phyloP scores from a whole-genome alignment of 2,888 invertebrate species.

The Acrobeloides nanus region DNA sequence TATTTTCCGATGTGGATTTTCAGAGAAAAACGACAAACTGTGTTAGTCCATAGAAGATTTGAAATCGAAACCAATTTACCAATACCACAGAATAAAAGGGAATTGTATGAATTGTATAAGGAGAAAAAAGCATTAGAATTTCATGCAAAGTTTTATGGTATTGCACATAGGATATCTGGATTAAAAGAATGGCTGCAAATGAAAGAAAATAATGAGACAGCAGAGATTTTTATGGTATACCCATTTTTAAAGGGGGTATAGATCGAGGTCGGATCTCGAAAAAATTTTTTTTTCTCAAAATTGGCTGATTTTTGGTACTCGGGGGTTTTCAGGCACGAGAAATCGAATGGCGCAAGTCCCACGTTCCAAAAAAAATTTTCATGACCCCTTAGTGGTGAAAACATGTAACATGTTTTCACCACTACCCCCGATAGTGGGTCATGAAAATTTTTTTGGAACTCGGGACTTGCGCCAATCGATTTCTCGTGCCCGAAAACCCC shows the following conservation, averaged over 20 bases:
- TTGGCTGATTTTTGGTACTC: not conserved
- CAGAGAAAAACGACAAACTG: conserved; percentile 8
- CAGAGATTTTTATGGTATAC: conserved; percentile 2
- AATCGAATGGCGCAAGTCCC: too few species aligned
- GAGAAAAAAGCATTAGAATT: conserved; percentile 5
- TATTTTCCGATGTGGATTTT: too few species aligned
- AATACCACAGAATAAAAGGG: conserved; percentile 6
- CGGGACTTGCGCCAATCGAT: too few species aligned
- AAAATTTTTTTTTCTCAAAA: not conserved
- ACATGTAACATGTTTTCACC: too few species aligned
- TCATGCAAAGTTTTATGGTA: conserved; percentile 11
- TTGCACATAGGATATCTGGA: conserved; percentile 11
- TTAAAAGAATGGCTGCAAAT: conserved; percentile 13
- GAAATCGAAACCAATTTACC: conserved; percentile 6
- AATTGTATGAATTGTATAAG: not conserved
- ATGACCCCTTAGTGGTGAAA: too few species aligned
- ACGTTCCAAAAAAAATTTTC: too few species aligned
- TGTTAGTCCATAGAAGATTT: conserved; percentile 18
- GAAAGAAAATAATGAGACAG: conserved; percentile 1
- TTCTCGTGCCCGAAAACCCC: too few species aligned
- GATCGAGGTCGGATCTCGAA: too few species aligned
- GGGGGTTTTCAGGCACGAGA: too few species aligned
- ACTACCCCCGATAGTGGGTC: too few species aligned
- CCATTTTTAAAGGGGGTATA: too few species aligned
- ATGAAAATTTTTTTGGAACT: too few species aligned